These are phyloP conservation scores for Eupithecia dodoneata DNA, from an alignment of 2,888 invertebrate species.

Conservation along the genomic window DNA sequence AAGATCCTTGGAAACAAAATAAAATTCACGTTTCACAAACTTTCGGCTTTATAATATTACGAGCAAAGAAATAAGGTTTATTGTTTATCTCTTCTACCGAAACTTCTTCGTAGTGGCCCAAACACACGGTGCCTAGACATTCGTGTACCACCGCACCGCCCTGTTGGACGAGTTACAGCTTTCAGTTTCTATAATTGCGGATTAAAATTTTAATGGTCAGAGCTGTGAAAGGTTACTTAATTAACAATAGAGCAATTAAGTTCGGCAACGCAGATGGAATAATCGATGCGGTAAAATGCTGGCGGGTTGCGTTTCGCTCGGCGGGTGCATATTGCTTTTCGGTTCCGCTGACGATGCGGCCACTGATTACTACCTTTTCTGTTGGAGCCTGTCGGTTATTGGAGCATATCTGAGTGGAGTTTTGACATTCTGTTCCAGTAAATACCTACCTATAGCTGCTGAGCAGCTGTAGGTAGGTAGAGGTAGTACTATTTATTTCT, in stretches of 20 bases:
- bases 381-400: slow-evolving; percentile 35
- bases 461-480: too few relatives aligned
- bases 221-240: slow-evolving; percentile 78
- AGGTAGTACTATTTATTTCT: neutral
- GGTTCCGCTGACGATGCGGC: slow-evolving; percentile 75
- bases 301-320: slow-evolving; percentile 61
- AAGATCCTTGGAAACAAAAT: too few relatives aligned
- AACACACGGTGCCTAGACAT: neutral
- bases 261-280: slow-evolving; percentile 65
- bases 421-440: slow-evolving; percentile 17
- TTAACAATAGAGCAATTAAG: slow-evolving; percentile 84
- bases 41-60: too few relatives aligned
- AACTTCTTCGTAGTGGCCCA: neutral
- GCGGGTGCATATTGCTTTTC: slow-evolving; percentile 73
- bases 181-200: slow-evolving; percentile 35
- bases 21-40: too few relatives aligned
- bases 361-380: slow-evolving; percentile 67
- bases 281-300: slow-evolving; percentile 63
- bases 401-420: slow-evolving; percentile 26
- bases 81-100: too few relatives aligned
- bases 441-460: neutral
- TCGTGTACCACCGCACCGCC: neutral
- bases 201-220: slow-evolving; percentile 38
- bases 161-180: slow-evolving; percentile 18
- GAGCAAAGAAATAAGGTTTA: too few relatives aligned